A percentile compares a stretch with the other conserved stretches of the same genome.
Conservation (phyloP, 2,113 vertebrate species). For the Callipepla squamata region DNA sequence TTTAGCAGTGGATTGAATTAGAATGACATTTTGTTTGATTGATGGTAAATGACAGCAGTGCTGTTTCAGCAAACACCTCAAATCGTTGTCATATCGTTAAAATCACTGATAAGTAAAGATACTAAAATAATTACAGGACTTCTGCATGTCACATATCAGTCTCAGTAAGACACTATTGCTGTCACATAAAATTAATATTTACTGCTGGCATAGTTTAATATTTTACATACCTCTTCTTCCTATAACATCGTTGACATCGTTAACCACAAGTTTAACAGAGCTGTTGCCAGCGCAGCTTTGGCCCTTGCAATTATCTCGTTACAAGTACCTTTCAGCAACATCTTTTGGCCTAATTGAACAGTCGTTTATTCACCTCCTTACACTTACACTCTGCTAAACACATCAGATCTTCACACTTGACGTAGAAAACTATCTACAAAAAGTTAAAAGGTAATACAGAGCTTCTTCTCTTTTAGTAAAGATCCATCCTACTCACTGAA, state of each 20-base stretch:
- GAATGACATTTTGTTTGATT: constrained; percentile 68
- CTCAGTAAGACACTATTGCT: constrained; percentile 73
- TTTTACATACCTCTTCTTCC: constrained; percentile 65
- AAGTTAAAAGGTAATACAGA: neutral
- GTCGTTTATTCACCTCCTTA: constrained; percentile 52
- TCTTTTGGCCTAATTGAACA: constrained; percentile 74
- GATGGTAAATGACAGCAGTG: constrained; percentile 48
- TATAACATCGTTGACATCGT: constrained; percentile 69
- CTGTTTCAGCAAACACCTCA: constrained; percentile 74
- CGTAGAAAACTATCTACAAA: neutral
- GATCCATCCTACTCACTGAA: neutral
- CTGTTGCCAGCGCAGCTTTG: constrained; percentile 66
- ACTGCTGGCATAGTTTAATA: constrained; percentile 46
- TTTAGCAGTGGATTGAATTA: constrained; percentile 36
- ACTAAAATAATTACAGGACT: constrained; percentile 74
- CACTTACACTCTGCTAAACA: constrained; percentile 18
- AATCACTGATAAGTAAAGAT: constrained; percentile 70
- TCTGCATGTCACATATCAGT: constrained; percentile 71
- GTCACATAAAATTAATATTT: constrained; percentile 77
- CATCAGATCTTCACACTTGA: constrained; percentile 45
- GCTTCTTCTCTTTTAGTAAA: neutral
- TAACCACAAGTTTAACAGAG: constrained; percentile 75
- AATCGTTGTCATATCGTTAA: constrained; percentile 67
- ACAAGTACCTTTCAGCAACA: constrained; percentile 58
- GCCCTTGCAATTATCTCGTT: constrained; percentile 65